Evolutionary conservation across 1,140 invertebrate species (phyloP), one percentile per base, ranked within the genome.

Genomic region (Drosophila santomea): DNA sequence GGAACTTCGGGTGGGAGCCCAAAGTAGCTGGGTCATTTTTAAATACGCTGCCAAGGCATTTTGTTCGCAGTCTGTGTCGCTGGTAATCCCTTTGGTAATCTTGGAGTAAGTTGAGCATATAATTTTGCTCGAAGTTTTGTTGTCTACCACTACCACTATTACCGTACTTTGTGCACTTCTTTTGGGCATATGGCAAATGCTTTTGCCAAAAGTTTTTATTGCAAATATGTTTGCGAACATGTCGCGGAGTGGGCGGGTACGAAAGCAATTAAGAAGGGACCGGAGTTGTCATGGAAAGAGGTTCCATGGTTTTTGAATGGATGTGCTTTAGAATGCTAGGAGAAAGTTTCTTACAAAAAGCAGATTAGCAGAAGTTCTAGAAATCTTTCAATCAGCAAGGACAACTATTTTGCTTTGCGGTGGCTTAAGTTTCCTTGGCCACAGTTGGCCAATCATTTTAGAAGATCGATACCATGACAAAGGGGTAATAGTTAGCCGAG

Each of bases 61-160:
- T 62, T 68, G 69, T 48, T 51, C 52, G 57, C 59, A 56, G 48
- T 55, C 68, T 52, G 39, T 39, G 60, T 52, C 54, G 52, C 57
- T 78, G 38, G 74, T 78, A 78, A 82, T 78, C 79, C 69, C 68
- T 44, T 54, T 69, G 68, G 74, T 82, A 82, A 82, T 82, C 79
- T 74, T 41, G 36, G 51, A 45, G 55, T 82, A 78, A 82, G 74
- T 78, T 68, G 68, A 52, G 62, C 68, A 64, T 58, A 82, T 78
- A 82, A 82, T 82, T 82, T 61, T 52, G 68, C 55, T 35, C 8
- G 36, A 54, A 62, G 47, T 73, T 78, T 56, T 36, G 36, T 47
- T 57, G 35, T 57, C 35, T 11, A n/a, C 38, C 14, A 41, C 64
- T 23, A 6, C 38, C 47, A 28, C 50, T 1, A 32, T 32, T 15